These are phyloP conservation scores for Geodia barretti DNA, from an alignment of 37 sponge, comb jelly and placozoan species.

Conservation along the genomic window DNA sequence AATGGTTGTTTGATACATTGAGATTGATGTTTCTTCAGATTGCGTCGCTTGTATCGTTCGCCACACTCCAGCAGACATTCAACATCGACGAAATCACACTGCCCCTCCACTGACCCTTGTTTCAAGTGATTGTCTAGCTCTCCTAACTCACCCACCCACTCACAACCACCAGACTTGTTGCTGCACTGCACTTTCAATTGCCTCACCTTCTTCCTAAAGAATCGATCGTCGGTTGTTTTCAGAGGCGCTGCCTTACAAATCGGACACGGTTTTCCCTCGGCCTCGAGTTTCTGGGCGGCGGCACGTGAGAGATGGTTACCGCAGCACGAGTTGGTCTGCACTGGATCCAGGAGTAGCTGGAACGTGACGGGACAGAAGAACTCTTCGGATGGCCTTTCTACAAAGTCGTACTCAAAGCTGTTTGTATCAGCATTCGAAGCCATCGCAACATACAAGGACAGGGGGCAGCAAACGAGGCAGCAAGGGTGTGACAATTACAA, in stretches of 20 bases:
- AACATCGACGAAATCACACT: slow-evolving; percentile 28
- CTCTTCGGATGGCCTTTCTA: slow-evolving; percentile 5
- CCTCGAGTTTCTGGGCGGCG: neutral
- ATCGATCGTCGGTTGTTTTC: slow-evolving; percentile 20
- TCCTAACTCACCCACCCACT: slow-evolving; percentile 23
- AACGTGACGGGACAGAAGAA: slow-evolving; percentile 19
- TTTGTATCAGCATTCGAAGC: too few relatives aligned
- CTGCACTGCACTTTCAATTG: slow-evolving; percentile 20
- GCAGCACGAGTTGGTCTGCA: slow-evolving; percentile 15
- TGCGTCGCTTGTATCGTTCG: neutral
- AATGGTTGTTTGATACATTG: slow-evolving; percentile 20
- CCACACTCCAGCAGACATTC: slow-evolving; percentile 25
- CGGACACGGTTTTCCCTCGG: slow-evolving; percentile 7
- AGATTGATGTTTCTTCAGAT: slow-evolving; percentile 9
- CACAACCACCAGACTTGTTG: slow-evolving; percentile 31
- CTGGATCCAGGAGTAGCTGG: slow-evolving; percentile 4
- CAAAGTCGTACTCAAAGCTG: slow-evolving; percentile 9
- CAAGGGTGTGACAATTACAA: too few relatives aligned
- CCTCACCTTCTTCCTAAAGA: slow-evolving; percentile 3
- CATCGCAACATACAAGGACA: too few relatives aligned
- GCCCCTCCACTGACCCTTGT: neutral
- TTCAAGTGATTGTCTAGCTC: slow-evolving; percentile 11
- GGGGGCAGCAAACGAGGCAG: too few relatives aligned
- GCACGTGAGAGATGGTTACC: slow-evolving; percentile 1
- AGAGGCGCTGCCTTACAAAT: slow-evolving; percentile 5